Evolutionary conservation across 30 jellyfish, hydroid and myxozoan species (phyloP).

Genomic region (Cassiopea xamachana): DNA sequence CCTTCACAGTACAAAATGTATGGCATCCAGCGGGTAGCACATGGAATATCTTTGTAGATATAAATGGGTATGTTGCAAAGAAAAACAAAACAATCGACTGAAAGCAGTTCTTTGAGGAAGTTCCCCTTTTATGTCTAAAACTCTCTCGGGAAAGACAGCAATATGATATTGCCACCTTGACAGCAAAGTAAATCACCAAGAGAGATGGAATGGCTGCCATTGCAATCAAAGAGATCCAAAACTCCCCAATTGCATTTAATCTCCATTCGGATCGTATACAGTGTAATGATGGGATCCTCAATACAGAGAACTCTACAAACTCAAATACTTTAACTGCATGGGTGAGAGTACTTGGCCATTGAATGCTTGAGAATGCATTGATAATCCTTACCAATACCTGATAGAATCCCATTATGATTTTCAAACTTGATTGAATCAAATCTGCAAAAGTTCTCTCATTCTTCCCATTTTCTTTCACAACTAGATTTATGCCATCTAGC

Average conservation of each 20-base stretch:
- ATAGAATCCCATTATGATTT: slow-evolving; percentile 57
- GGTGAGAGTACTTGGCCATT: slow-evolving; percentile 44
- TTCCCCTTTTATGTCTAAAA: neutral
- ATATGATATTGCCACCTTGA: neutral
- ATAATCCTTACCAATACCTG: slow-evolving; percentile 28
- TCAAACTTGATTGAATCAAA: slow-evolving; percentile 46
- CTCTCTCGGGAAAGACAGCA: neutral
- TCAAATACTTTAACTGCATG: slow-evolving; percentile 12
- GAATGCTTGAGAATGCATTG: slow-evolving; percentile 28
- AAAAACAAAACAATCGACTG: slow-evolving; percentile 51
- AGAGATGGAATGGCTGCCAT: slow-evolving; percentile 31
- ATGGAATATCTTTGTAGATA: slow-evolving; percentile 56
- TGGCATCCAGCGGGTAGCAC: slow-evolving; percentile 63
- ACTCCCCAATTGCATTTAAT: slow-evolving; percentile 14
- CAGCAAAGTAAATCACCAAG: neutral
- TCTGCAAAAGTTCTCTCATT: slow-evolving; percentile 55
- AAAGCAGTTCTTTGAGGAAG: neutral
- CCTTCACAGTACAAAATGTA: slow-evolving; percentile 22
- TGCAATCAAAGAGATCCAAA: slow-evolving; percentile 42
- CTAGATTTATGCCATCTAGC: slow-evolving; percentile 6
- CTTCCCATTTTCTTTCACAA: neutral
- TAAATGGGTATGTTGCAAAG: slow-evolving; percentile 67
- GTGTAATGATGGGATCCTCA: slow-evolving; percentile 41
- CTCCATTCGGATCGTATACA: slow-evolving; percentile 33
- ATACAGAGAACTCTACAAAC: slow-evolving; percentile 16